phyloP scores from a whole-genome alignment of 2,888 invertebrate genomes.

The Catotricha subobsoleta region DNA sequence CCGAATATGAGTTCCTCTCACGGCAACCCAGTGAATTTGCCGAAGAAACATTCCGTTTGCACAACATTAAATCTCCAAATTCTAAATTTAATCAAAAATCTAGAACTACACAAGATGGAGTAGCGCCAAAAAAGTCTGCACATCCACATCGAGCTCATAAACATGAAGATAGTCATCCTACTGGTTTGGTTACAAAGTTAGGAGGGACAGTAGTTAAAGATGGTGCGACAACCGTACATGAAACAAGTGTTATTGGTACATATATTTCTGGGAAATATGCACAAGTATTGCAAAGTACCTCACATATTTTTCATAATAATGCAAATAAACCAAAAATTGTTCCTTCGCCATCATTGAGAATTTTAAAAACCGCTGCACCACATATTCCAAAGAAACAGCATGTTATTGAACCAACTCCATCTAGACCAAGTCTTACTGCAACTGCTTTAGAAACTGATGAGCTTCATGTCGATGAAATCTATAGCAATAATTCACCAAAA shows the following conservation, averaged over 20 bases:
- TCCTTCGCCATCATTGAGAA: conserved; percentile 46
- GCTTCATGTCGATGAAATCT: conserved; percentile 36
- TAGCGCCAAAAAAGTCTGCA: conserved; percentile 9
- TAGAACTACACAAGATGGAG: conserved; percentile 19
- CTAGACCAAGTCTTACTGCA: conserved; percentile 21
- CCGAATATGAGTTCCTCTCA: conserved; percentile 70
- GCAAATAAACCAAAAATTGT: conserved; percentile 41
- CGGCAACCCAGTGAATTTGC: conserved; percentile 70
- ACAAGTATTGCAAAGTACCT: conserved; percentile 67
- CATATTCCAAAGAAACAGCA: conserved; percentile 20
- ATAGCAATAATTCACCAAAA: conserved; percentile 32
- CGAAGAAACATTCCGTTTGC: conserved; percentile 69
- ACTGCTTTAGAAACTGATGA: conserved; percentile 36
- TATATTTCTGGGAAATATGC: conserved; percentile 78
- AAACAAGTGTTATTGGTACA: conserved; percentile 78
- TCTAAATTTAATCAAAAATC: conserved; percentile 18
- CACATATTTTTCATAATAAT: conserved; percentile 38
- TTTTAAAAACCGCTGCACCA: conserved; percentile 60
- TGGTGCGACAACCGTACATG: conserved; percentile 66
- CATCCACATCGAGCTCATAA: conserved; percentile 30
- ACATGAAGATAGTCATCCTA: conserved; percentile 48
- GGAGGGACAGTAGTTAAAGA: conserved; percentile 70
- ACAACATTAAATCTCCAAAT: conserved; percentile 54
- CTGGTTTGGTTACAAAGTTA: conserved; percentile 65
- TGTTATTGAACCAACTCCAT: conserved; percentile 43